These are phyloP conservation scores for Hermaeophaga mercurialis DNA, from an alignment of 2,888 invertebrate species.

Conservation along the genomic window DNA sequence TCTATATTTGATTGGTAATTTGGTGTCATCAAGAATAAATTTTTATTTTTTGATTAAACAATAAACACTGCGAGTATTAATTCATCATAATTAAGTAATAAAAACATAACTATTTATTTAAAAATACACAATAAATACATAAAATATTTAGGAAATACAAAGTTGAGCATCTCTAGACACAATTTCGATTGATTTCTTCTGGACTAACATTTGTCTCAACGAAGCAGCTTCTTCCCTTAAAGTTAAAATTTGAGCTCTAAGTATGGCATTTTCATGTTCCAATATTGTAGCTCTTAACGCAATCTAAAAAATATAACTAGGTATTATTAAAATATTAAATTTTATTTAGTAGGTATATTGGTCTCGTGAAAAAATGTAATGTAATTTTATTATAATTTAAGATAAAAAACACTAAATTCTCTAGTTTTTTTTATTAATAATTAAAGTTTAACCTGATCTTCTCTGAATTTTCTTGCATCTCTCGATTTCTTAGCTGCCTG, in stretches of 20 bases:
- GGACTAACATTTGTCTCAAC: constrained; percentile 69
- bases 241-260: constrained; percentile 81
- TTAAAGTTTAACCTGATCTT: constrained; percentile 72
- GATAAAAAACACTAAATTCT: too few relatives aligned
- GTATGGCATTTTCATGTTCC: constrained; percentile 86
- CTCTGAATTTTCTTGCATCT: constrained; percentile 84
- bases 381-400: not conserved
- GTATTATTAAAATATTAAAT: not conserved
- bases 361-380: not conserved
- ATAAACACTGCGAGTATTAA: too few relatives aligned
- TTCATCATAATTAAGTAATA: constrained; percentile 1
- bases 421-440: too few relatives aligned
- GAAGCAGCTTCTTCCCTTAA: constrained; percentile 79
- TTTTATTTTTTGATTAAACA: too few relatives aligned
- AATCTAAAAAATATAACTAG: constrained; percentile 62
- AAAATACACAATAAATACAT: constrained; percentile 1
- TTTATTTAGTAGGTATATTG: not conserved
- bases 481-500: constrained; percentile 91
- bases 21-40: too few relatives aligned
- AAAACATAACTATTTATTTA: constrained; percentile 9
- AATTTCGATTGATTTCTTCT: constrained; percentile 53
- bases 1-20: too few relatives aligned
- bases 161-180: constrained; percentile 33
- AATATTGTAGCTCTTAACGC: constrained; percentile 82
- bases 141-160: constrained; percentile 28